Percentiles rank a stretch among this genome's conserved stretches.
phyloP scores from a whole-genome alignment of 2,113 vertebrate genomes.

The Pelmatolapia mariae region DNA sequence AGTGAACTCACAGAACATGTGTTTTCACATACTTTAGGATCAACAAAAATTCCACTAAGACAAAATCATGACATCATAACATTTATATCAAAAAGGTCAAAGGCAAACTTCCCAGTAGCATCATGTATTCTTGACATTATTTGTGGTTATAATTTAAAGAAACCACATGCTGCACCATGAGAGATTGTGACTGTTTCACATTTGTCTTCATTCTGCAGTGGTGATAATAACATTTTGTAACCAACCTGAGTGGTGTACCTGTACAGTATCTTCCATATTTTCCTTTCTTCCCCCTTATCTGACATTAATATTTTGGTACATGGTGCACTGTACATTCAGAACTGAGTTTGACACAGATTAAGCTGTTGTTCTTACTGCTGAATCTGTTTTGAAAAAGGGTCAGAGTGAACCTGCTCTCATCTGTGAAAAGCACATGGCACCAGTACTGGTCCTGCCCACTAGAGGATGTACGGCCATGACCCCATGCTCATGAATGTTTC shows the following conservation, averaged over 20 bases:
- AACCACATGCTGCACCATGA: background rate
- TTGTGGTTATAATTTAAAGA: background rate
- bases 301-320: background rate
- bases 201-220: background rate
- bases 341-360: background rate
- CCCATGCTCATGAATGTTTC: background rate
- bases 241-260: background rate
- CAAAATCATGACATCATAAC: background rate
- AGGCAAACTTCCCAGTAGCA: background rate
- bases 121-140: background rate
- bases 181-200: background rate
- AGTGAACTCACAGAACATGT: background rate
- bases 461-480: background rate
- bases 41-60: background rate
- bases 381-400: background rate
- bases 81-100: background rate
- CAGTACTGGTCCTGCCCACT: background rate
- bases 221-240: background rate
- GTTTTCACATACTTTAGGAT: background rate
- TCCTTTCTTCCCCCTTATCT: background rate
- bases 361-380: background rate
- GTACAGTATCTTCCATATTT: background rate
- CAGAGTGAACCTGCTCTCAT: background rate
- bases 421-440: rapidly evolving
- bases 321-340: background rate